Evolutionary conservation across 23 tunicate species (phyloP).

Genomic region (Botrylloides violaceus): DNA sequence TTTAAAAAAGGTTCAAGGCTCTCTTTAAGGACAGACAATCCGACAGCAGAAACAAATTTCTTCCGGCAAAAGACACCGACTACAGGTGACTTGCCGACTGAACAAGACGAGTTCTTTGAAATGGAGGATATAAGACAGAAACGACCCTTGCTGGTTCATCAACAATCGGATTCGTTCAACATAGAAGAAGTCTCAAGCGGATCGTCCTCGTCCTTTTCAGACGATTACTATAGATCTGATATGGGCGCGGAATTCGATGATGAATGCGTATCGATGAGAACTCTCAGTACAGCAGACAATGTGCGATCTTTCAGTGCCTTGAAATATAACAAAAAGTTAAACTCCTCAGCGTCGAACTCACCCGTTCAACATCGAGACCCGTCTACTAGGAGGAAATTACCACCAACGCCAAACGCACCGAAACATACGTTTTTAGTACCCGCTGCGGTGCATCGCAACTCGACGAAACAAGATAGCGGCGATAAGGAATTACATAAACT

Average conservation of each 20-base stretch:
- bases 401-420: conserved; percentile 13
- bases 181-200: neutral
- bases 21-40: neutral
- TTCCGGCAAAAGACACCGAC: conserved; percentile 2
- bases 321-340: neutral
- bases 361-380: neutral
- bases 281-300: conserved; percentile 10
- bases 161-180: conserved; percentile 12
- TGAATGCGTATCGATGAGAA: neutral
- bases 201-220: neutral
- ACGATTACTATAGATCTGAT: conserved; percentile 10
- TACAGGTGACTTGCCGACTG: neutral
- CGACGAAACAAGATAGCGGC: neutral
- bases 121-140: neutral
- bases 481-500: neutral
- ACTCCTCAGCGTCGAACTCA: neutral
- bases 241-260: neutral
- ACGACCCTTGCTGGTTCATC: neutral
- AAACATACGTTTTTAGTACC: conserved; percentile 3
- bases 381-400: conserved; percentile 6
- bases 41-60: neutral
- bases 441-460: conserved; percentile 1
- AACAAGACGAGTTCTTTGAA: neutral
- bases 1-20: conserved; percentile 3
- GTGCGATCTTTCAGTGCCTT: neutral